phyloP scores from a whole-genome alignment of 2,113 vertebrate species.

The Thomomys bottae region DNA sequence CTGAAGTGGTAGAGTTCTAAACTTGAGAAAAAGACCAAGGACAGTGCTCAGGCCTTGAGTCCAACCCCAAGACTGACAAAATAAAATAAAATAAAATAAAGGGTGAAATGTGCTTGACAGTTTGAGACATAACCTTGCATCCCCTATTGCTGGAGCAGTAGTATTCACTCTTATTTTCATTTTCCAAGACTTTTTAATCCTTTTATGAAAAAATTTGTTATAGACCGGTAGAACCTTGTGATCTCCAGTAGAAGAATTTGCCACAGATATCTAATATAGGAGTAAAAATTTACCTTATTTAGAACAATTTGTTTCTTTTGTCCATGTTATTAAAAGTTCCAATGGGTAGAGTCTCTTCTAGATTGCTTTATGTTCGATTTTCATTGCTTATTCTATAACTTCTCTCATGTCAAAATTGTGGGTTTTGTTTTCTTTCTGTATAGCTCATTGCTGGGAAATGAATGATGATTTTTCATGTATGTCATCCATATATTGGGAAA shows the following conservation, averaged over 20 bases:
- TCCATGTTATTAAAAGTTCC: neutral
- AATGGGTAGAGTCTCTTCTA: neutral
- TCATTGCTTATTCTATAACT: neutral
- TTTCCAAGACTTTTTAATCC: neutral
- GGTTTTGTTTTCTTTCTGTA: neutral
- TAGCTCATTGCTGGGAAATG: neutral
- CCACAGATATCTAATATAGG: neutral
- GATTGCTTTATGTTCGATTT: neutral
- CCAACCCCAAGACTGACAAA: no score
- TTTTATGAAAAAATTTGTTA: neutral
- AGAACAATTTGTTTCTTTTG: neutral
- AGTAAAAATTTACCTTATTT: neutral
- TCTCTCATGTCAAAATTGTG: neutral
- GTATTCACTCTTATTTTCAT: neutral
- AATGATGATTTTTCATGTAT: neutral
- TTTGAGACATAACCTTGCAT: neutral
- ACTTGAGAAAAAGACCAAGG: no score
- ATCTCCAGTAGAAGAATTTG: neutral
- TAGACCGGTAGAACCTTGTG: neutral
- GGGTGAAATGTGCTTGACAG: no score
- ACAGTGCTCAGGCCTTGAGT: no score
- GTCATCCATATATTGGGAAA: conserved; percentile 73
- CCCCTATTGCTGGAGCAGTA: neutral
- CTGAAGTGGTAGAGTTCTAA: no score
- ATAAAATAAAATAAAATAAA: no score